phyloP scores from a whole-genome alignment of 2,888 invertebrate genomes.

The Nephrotoma guestfalica region DNA sequence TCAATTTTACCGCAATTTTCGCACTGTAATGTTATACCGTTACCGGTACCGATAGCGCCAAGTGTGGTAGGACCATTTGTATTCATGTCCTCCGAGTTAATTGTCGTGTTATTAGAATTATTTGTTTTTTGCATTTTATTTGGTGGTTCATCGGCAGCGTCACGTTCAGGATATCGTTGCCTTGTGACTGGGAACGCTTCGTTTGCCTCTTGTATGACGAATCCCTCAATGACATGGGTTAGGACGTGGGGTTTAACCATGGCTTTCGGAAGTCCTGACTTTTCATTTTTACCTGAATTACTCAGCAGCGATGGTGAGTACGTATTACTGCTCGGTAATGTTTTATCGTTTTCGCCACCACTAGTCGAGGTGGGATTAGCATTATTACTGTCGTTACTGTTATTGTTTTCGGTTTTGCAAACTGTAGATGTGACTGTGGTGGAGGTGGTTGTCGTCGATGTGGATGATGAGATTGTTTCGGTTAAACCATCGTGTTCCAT shows the following conservation, averaged over 20 bases:
- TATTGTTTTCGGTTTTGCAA: conserved; percentile 15
- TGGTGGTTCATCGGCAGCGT: conserved; percentile 56
- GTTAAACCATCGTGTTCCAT: conserved; percentile 14
- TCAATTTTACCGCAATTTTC: conserved; percentile 59
- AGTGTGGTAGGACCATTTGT: conserved; percentile 4
- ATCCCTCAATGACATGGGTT: conserved; percentile 93
- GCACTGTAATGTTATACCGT: conserved; percentile 31
- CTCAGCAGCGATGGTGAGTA: conserved; percentile 11
- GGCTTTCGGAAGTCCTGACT: conserved; percentile 59
- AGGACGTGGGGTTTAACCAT: conserved; percentile 91
- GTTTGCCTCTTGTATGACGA: conserved; percentile 88
- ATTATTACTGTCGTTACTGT: conserved; percentile 5
- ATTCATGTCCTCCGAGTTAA: conserved; percentile 20
- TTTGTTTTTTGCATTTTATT: conserved; percentile 38
- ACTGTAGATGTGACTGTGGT: conserved; percentile 13
- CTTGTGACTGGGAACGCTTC: conserved; percentile 76
- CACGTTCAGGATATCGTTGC: conserved; percentile 42
- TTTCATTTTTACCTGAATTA: conserved; percentile 26
- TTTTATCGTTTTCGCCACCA: conserved; percentile 10
- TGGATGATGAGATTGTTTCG: conserved; percentile 23
- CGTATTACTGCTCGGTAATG: conserved; percentile 8
- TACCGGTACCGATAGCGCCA: conserved; percentile 22
- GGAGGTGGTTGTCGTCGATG: conserved; percentile 1
- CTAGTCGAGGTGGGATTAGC: conserved; percentile 6
- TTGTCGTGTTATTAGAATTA: conserved; percentile 17